Conservation (phyloP, 2,888 invertebrate genomes). For the Meiosimyza platycephala region DNA sequence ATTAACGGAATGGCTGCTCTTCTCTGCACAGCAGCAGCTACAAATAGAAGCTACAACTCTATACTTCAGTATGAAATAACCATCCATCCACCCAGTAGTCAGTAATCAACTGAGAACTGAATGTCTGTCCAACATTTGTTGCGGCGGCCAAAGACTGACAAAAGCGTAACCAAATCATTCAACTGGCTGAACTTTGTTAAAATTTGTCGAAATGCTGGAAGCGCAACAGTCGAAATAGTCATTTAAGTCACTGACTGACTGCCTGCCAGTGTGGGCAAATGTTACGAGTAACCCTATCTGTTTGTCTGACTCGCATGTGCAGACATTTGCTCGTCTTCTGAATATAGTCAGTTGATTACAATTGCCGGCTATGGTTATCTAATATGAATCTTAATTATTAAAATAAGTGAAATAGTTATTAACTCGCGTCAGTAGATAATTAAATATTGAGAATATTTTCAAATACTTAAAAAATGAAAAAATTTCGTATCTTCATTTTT, state of each 20-base stretch:
- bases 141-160: conserved; percentile 51
- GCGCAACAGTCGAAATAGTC: conserved; percentile 59
- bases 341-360: no score
- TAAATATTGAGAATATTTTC: no score
- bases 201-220: conserved; percentile 42
- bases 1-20: conserved; percentile 46
- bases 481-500: no score
- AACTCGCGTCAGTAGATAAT: no score
- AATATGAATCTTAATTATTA: no score
- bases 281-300: neutral
- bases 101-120: neutral
- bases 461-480: no score
- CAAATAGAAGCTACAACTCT: neutral
- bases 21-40: neutral
- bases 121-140: conserved; percentile 10
- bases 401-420: no score
- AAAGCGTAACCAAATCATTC: conserved; percentile 65
- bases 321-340: no score
- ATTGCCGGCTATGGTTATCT: no score
- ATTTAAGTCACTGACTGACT: conserved; percentile 50
- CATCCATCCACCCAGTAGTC: neutral
- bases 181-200: conserved; percentile 58
- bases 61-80: neutral
- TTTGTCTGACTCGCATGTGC: no score
- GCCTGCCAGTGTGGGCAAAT: neutral